A percentile compares a stretch with the other conserved stretches of the same genome.
Evolutionary conservation across 1,140 invertebrate genomes (phyloP).

Genomic region (Rhyzopertha dominica): DNA sequence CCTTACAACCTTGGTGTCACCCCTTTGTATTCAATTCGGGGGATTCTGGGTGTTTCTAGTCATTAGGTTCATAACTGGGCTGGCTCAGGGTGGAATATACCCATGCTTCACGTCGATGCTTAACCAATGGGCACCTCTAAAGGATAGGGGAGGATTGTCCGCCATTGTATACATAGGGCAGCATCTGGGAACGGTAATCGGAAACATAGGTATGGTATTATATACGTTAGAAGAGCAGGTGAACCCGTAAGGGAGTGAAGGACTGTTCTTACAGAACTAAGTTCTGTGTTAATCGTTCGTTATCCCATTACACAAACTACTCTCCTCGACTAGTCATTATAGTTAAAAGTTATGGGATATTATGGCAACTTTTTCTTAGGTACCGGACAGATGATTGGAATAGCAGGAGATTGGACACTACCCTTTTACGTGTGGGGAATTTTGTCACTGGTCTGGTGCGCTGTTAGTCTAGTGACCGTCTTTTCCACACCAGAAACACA

Average conservation of each 20-base stretch:
- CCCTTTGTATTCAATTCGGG: slow-evolving; percentile 10
- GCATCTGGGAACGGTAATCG: slow-evolving; percentile 20
- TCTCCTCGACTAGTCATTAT: too few species aligned
- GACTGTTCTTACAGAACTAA: too few species aligned
- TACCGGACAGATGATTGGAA: slow-evolving; percentile 18
- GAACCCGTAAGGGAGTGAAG: too few species aligned
- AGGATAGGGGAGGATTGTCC: slow-evolving; percentile 15
- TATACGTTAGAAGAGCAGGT: too few species aligned
- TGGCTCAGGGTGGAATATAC: slow-evolving; percentile 15
- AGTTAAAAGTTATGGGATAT: too few species aligned
- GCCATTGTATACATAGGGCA: slow-evolving; percentile 18
- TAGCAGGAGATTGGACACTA: slow-evolving; percentile 11
- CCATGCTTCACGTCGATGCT: slow-evolving; percentile 20
- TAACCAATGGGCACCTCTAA: slow-evolving; percentile 18
- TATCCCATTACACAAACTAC: too few species aligned
- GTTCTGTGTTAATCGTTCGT: too few species aligned
- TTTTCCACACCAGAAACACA: slow-evolving; percentile 21
- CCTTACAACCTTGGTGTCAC: slow-evolving; percentile 9
- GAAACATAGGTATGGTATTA: too few species aligned
- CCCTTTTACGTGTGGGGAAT: slow-evolving; percentile 24
- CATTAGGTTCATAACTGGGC: slow-evolving; percentile 13
- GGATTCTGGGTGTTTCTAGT: slow-evolving; percentile 11
- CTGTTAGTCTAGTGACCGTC: slow-evolving; percentile 15
- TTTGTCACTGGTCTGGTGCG: slow-evolving; percentile 6
- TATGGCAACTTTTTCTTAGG: too few species aligned